Conservation (phyloP, 2,888 invertebrate genomes). For the Petrophora chlorosata region DNA sequence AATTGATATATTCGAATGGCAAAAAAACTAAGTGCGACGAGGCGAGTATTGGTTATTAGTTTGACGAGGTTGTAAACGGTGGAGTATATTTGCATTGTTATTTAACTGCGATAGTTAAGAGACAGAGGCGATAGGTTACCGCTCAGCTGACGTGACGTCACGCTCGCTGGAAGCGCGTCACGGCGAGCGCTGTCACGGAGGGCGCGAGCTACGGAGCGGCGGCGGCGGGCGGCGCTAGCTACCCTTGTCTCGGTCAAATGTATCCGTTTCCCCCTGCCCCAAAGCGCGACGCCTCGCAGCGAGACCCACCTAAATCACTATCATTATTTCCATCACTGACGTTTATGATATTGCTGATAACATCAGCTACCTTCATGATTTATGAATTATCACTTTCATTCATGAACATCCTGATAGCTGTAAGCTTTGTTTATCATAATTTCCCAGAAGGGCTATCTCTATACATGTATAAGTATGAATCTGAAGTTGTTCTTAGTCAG, state of each 20-base stretch:
- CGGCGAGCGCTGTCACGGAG: conserved; percentile 59
- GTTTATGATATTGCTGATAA: conserved; percentile 21
- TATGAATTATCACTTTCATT: not conserved
- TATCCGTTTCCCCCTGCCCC: conserved; percentile 35
- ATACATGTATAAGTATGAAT: too few relatives aligned
- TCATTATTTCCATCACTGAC: conserved; percentile 22
- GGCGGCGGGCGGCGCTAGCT: conserved; percentile 38
- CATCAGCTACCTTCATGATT: conserved; percentile 4
- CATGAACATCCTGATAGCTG: too few relatives aligned
- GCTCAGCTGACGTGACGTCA: conserved; percentile 64
- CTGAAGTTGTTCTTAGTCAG: too few relatives aligned
- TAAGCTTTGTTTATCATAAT: too few relatives aligned
- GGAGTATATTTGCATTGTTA: not conserved
- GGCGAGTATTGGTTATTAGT: conserved; percentile 8
- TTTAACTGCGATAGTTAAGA: conserved; percentile 42
- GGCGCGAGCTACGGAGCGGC: conserved; percentile 13
- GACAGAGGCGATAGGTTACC: conserved; percentile 51
- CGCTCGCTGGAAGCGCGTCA: conserved; percentile 48
- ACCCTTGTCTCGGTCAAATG: conserved; percentile 42
- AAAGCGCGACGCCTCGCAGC: conserved; percentile 34
- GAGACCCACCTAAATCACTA: conserved; percentile 25
- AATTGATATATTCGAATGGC: conserved; percentile 25
- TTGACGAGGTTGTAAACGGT: not conserved
- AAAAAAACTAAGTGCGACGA: conserved; percentile 13
- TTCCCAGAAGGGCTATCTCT: too few relatives aligned